Evolutionary conservation across 2,113 vertebrate genomes (phyloP), one percentile per base, ranked within the genome.

Genomic region (Atractosteus spatula): DNA sequence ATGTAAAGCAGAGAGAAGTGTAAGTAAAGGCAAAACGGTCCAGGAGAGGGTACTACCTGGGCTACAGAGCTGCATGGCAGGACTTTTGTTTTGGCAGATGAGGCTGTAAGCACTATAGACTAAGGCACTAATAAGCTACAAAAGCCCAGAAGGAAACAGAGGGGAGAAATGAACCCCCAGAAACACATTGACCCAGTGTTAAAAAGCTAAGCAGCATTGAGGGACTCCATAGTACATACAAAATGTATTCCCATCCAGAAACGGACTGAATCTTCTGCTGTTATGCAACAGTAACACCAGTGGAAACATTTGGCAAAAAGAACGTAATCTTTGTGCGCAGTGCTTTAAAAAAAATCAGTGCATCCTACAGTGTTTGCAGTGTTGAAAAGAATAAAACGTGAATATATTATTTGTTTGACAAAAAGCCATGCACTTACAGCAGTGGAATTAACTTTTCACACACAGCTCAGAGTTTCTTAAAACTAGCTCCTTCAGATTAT

Each of bases 121-220:
- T 93, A 93, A 93, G 91, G 91, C 91, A 93, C 90, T 89, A 89
- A 76, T 85, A 88, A 81, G 86, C 79, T 77, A 88, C 80, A 82
- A 86, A 29, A 86, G 86, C 83, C 78, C 85, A 82, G 80, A 90
- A 79, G 71, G 55, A 75, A 56, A 65, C 62, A 62, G 45, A 64
- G 70, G 78, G 62, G 79, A 79, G 76, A 61, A 77, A 71, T 74
- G 76, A 63, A 76, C 68, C 16, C 51, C 59, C 62, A 68, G 71
- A 78, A 72, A 73, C 75, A 66, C 41, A 71, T 70, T 59, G 71
- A 55, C 8, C 76, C 68, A 76, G 77, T 43, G 67, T 3, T 47
- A 74, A 66, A 76, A 76, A 74, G 79, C 66, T 41, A 55, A 10
- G 74, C 41, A 54, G 56, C 73, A 80, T 69, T 64, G 6, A 69